Conservation (phyloP, 1,140 invertebrate species). For the Papilio machaon region DNA sequence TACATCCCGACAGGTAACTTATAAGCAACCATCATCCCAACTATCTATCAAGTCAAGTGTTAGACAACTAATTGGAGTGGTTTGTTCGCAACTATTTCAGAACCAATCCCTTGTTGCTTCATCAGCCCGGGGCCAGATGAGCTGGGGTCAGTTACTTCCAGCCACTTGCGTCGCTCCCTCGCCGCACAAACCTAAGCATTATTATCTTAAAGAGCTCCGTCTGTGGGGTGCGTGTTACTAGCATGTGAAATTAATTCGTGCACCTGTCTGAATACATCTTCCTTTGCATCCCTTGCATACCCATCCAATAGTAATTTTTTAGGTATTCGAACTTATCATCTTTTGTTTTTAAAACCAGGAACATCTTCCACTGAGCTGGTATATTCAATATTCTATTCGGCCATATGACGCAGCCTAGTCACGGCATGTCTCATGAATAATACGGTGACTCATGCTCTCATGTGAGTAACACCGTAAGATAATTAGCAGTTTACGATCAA, state of each 20-base stretch:
- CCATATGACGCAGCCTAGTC: neutral
- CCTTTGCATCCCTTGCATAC: neutral
- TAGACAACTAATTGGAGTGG: slow-evolving; percentile 11
- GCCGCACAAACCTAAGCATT: neutral
- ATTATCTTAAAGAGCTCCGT: slow-evolving; percentile 11
- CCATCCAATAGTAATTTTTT: neutral
- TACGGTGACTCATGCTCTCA: neutral
- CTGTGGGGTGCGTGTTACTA: neutral
- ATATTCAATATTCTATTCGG: neutral
- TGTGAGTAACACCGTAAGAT: slow-evolving; percentile 6
- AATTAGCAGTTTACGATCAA: neutral
- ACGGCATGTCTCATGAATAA: slow-evolving; percentile 1
- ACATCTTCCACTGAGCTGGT: neutral
- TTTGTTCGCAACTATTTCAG: slow-evolving; percentile 3
- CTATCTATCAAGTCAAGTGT: slow-evolving; percentile 6
- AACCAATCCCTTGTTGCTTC: neutral
- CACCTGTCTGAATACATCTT: neutral
- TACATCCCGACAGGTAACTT: neutral
- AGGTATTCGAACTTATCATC: neutral
- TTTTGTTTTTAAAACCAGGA: neutral
- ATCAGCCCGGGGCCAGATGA: neutral
- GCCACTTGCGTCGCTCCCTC: neutral
- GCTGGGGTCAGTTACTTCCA: slow-evolving; percentile 17
- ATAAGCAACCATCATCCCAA: neutral
- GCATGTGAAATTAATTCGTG: slow-evolving; percentile 5